A percentile compares a stretch with the other conserved stretches of the same genome.
Conservation (phyloP, 2,797 vertebrate genomes). For the Silurus lanzhouensis region DNA sequence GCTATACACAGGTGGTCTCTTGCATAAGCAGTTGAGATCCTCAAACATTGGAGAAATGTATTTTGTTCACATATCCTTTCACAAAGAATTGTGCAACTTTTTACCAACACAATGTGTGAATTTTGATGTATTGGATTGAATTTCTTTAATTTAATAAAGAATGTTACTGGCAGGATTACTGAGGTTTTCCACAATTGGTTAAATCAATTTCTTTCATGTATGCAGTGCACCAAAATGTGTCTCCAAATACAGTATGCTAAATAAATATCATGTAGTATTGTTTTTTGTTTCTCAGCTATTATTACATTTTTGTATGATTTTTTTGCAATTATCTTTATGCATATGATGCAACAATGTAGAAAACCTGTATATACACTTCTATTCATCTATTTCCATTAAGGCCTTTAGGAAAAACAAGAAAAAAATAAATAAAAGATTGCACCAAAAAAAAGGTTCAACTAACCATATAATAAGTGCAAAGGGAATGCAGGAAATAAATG, state of each 20-base stretch:
- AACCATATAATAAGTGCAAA: background rate
- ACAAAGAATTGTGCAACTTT: background rate
- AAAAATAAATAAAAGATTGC: background rate
- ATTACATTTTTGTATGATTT: background rate
- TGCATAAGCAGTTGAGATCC: background rate
- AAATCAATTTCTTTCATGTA: background rate
- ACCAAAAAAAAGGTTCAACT: background rate
- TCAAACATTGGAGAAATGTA: background rate
- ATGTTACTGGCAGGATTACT: background rate
- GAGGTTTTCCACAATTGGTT: background rate
- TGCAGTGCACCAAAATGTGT: background rate
- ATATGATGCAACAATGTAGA: slow-evolving; percentile 9
- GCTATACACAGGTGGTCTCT: slow-evolving; percentile 8
- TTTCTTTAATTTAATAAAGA: too few relatives aligned
- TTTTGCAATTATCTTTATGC: background rate
- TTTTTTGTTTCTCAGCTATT: background rate
- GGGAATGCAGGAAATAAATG: background rate
- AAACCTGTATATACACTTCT: background rate
- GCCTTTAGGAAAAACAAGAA: background rate
- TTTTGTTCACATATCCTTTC: background rate
- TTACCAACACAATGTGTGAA: background rate
- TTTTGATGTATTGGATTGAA: background rate
- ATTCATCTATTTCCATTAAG: background rate
- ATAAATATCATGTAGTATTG: background rate
- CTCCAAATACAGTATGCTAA: background rate